A percentile compares a stretch with the other conserved stretches of the same genome.
These are phyloP conservation scores for Typhlichthys subterraneus DNA, from an alignment of 2,797 vertebrate genomes.

Conservation along the genomic window DNA sequence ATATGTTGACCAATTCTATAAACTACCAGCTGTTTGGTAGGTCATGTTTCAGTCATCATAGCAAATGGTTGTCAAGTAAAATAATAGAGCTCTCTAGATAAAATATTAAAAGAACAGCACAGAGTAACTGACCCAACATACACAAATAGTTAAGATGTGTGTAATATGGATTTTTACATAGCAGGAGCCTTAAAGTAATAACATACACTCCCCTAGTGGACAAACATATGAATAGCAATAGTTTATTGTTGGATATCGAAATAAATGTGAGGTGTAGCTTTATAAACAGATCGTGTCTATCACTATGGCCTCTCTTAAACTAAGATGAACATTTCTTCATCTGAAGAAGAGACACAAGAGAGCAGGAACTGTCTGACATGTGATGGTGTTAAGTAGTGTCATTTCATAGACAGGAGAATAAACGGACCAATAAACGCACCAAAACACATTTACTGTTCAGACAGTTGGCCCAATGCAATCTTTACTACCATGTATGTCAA, in stretches of 20 bases:
- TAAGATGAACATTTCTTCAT: conserved; percentile 83
- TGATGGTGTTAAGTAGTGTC: conserved; percentile 77
- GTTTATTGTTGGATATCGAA: not conserved
- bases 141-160: too few relatives aligned
- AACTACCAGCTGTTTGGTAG: too few relatives aligned
- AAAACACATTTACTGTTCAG: not conserved
- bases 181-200: conserved; percentile 29
- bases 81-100: too few relatives aligned
- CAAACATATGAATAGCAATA: conserved; percentile 31
- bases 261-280: conserved; percentile 1
- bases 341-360: conserved; percentile 86
- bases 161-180: not conserved
- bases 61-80: too few relatives aligned
- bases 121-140: too few relatives aligned
- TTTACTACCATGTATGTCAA: conserved; percentile 21
- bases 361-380: conserved; percentile 83
- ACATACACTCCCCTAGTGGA: conserved; percentile 63
- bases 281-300: not conserved
- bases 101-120: too few relatives aligned
- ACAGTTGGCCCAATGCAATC: not conserved
- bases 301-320: conserved; percentile 74
- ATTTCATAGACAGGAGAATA: conserved; percentile 77
- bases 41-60: conserved; percentile 3
- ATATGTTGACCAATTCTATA: too few relatives aligned
- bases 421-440: conserved; percentile 8